Base-by-base conservation (phyloP, 2,888 invertebrate genomes). In the Branchellion lobata region DNA sequence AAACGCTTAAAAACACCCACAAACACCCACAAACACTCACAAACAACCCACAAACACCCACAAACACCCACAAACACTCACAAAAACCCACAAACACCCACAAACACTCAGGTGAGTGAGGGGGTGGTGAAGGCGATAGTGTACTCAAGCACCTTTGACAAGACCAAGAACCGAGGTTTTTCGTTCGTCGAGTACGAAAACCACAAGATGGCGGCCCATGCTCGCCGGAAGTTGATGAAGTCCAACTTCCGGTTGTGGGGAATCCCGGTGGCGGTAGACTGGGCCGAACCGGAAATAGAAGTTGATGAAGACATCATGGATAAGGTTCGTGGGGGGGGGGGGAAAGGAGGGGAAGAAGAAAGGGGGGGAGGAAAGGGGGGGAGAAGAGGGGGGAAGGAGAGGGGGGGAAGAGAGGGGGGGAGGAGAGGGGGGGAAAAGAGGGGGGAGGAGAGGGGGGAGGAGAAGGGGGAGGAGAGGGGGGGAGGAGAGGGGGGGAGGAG, bases 231-330 rank as follows among this genome's bases (percentile, higher is more conserved):
- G 82, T 82, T 89, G 51, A 87, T 87, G 79, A 87, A 93, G 91
- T 75, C 93, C 91, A 0, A 86, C 71, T 86, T 88, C 61, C 86
- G 86, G 81, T 87, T 89, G 8, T 93, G 53, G 92, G 92, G 92
- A 89, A 91, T 84, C 89, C 90, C 91, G 65, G 90, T 94, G 68
- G 90, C 91, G 80, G 92, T 94, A 0, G 94, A 95, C 86, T 95
- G 94, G 95, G 94, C 94, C 0, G 92, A 93, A 85, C 93, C 94
- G 0, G 92, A 93, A 85, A 92, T 90, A 40, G 90, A 92, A 65
- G 90, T 93, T 0, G 92, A 92, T 84, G 92, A 92, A 27, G 91
- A 90, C 5, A 89, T 91, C 53, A 93, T 94, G 93, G 87, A 85
- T 27, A 87, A 87, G 84, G 89, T 90, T 14, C 18, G 3, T 71